Percentiles rank a stretch among this genome's conserved stretches.
Evolutionary conservation across 92 coral and sea anemone species (phyloP).

Genomic region (Heteractis magnifica): DNA sequence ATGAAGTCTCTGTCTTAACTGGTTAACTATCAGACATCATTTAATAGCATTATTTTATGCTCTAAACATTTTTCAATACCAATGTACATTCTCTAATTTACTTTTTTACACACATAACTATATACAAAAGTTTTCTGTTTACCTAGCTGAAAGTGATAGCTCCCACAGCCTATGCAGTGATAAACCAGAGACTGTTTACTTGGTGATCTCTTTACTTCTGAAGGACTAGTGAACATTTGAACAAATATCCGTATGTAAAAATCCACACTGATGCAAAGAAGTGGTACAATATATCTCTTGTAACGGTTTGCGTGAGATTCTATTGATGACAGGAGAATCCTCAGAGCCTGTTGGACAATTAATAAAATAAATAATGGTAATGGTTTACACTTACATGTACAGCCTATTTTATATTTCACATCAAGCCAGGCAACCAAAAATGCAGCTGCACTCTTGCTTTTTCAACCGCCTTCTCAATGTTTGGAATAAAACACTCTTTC

Average conservation of each 20-base stretch:
- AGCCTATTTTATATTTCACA: no score
- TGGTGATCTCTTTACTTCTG: slow-evolving; percentile 88
- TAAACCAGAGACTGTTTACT: slow-evolving; percentile 86
- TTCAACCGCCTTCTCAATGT: no score
- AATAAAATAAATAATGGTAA: background rate
- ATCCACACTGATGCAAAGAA: slow-evolving; percentile 89
- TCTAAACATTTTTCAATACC: no score
- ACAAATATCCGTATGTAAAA: slow-evolving; percentile 95
- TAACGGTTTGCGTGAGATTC: slow-evolving; percentile 96
- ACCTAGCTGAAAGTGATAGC: slow-evolving; percentile 91
- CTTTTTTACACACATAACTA: no score
- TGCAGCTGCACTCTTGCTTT: no score
- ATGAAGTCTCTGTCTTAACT: no score
- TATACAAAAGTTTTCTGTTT: no score
- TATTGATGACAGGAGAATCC: slow-evolving; percentile 80
- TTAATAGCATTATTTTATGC: no score
- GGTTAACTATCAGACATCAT: no score
- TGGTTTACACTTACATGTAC: background rate
- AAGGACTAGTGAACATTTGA: slow-evolving; percentile 92
- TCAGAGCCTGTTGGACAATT: slow-evolving; percentile 63
- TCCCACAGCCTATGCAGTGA: slow-evolving; percentile 91
- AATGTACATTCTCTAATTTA: no score
- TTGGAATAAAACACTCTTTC: no score
- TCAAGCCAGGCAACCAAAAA: no score
- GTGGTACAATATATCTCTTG: slow-evolving; percentile 83